A percentile compares a stretch with the other conserved stretches of the same genome.
These are phyloP conservation scores for Heliconius eleuchia DNA, from an alignment of 1,140 invertebrate genomes.

Conservation along the genomic window DNA sequence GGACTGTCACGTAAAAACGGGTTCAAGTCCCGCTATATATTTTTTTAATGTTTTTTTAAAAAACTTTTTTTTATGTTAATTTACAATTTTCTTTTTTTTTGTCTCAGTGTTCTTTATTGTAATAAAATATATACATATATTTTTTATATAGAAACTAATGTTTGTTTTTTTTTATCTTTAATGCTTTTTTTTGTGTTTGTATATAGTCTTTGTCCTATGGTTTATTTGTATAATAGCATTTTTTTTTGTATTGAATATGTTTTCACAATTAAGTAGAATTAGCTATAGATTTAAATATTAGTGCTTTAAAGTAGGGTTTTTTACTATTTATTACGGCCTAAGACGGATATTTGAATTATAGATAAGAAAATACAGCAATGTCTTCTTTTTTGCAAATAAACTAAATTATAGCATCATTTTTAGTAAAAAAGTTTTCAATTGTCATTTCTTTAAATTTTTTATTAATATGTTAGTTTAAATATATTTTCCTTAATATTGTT, in stretches of 20 bases:
- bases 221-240: slow-evolving; percentile 2
- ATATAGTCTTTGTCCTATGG: slow-evolving; percentile 22
- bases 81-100: neutral
- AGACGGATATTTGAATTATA: neutral
- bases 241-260: neutral
- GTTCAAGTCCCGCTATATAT: neutral
- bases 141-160: slow-evolving; percentile 19
- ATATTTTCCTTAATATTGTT: too few relatives aligned
- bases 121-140: neutral
- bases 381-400: too few relatives aligned
- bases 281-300: neutral
- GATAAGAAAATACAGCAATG: neutral
- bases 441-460: too few relatives aligned
- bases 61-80: neutral
- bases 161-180: neutral
- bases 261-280: neutral
- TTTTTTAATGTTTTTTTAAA: neutral
- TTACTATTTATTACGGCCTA: neutral
- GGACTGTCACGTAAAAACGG: too few relatives aligned
- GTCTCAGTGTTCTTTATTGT: slow-evolving; percentile 15
- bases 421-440: too few relatives aligned
- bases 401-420: too few relatives aligned
- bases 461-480: too few relatives aligned
- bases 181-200: slow-evolving; percentile 23
- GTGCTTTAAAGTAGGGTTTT: neutral